phyloP scores from a whole-genome alignment of 1,140 invertebrate species.

The Trialeurodes vaporariorum region DNA sequence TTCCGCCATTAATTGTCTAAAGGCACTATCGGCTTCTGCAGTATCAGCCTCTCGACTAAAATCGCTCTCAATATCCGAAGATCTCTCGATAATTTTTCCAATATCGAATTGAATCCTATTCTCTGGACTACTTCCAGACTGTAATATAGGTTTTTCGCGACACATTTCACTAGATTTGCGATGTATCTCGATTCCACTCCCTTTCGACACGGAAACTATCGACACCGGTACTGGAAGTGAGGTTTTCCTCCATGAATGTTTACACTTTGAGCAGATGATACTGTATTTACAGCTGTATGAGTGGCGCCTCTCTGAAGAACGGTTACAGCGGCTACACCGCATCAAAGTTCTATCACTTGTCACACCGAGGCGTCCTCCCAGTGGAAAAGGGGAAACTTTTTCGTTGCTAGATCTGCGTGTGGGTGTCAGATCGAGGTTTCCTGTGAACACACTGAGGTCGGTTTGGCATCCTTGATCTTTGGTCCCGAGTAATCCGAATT shows the following conservation, averaged over 20 bases:
- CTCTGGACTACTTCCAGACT: neutral
- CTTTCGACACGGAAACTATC: neutral
- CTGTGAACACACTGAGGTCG: neutral
- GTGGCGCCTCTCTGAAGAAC: neutral
- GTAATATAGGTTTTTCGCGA: neutral
- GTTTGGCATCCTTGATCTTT: neutral
- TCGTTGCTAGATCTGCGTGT: too few species aligned
- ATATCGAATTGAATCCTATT: neutral
- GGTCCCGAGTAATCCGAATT: conserved; percentile 4
- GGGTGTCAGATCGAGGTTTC: neutral
- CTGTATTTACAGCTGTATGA: neutral
- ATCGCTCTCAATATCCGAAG: neutral
- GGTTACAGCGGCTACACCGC: neutral
- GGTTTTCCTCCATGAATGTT: neutral
- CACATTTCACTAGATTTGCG: neutral
- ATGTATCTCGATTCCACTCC: neutral
- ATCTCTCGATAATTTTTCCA: neutral
- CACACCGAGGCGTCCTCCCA: too few species aligned
- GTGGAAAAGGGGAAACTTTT: too few species aligned
- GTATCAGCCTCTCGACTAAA: neutral
- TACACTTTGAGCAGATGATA: neutral
- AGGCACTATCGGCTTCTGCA: neutral
- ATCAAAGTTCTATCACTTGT: neutral
- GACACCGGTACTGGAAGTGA: neutral
- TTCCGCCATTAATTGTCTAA: too few species aligned